Base-by-base conservation (phyloP, 2,797 vertebrate genomes). In the Poecilia gillii region DNA sequence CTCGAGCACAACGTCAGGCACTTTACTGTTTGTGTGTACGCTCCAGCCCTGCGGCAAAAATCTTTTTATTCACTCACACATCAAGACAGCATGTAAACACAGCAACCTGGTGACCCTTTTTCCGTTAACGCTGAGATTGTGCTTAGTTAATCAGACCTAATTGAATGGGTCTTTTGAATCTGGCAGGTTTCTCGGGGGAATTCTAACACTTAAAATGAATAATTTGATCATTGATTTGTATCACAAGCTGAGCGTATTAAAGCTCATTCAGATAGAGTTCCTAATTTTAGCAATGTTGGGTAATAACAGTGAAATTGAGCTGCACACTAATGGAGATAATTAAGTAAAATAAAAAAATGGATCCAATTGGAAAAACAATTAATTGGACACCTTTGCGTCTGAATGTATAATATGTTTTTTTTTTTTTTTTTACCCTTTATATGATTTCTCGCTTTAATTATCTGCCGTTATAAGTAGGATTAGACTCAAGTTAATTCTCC, bases 41-140 rank as follows among this genome's bases (percentile, higher is more conserved):
- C 84, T 83, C 73, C 81, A 83, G 78, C 71, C 76, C 74, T 43
- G 11, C 14, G 87, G 80, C 81, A 75, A 89, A 89, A 88, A 86
- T 90, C 51, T 77, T 90, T 88, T 91, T 91, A 85, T 92, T 85
- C 87, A 80, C 78, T 87, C 81, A 68, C 73, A 82, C 82, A 79
- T 88, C 86, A 83, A 89, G 72, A 59, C 81, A 79, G 79, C 70
- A 45, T 78, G 78, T 82, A 90, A 91, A 86, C 79, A 79, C 74
- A 86, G 84, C 70, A 0, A 80, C 76, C 79, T 79, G 83, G 81
- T 91, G 81, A 62, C 28, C 72, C 72, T 49, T 76, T 16, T 84
- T 55, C 75, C 49, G 14, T 80, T 82, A 83, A 51, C 41, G n/a
- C 59, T 83, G 53, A 31, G 64, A 73, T 84, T 77, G 79, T 64